Conservation (phyloP, 2,797 vertebrate species). For the Nasua narica region DNA sequence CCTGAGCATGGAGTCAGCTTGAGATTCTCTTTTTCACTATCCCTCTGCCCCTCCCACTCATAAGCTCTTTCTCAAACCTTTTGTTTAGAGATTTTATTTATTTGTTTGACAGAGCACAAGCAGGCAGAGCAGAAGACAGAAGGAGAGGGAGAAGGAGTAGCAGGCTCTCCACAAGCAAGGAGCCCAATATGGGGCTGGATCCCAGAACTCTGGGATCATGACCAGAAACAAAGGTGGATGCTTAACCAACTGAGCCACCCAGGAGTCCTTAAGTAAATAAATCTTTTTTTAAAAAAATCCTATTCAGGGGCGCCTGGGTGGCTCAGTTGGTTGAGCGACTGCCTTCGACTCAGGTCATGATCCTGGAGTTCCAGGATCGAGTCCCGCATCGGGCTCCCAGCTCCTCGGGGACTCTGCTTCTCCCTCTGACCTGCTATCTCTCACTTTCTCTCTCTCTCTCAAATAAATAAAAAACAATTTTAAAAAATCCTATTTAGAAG, state of each 20-base stretch:
- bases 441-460: too few relatives aligned
- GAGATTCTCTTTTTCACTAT: background rate
- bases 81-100: background rate
- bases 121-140: background rate
- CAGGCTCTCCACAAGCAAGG: background rate
- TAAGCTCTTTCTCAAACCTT: background rate
- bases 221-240: background rate
- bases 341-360: too few relatives aligned
- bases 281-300: background rate
- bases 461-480: too few relatives aligned
- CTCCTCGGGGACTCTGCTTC: too few relatives aligned
- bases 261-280: background rate
- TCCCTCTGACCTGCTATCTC: too few relatives aligned
- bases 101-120: background rate
- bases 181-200: background rate
- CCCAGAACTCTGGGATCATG: background rate
- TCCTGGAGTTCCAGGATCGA: too few relatives aligned
- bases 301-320: too few relatives aligned
- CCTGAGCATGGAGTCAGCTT: background rate
- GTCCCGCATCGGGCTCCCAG: too few relatives aligned
- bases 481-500: background rate
- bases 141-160: background rate
- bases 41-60: background rate
- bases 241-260: background rate
- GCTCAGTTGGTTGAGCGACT: too few relatives aligned